Percentiles rank a stretch among this genome's conserved stretches.
Evolutionary conservation across 2,888 invertebrate genomes (phyloP).

Genomic region (Nomada hirtipes): DNA sequence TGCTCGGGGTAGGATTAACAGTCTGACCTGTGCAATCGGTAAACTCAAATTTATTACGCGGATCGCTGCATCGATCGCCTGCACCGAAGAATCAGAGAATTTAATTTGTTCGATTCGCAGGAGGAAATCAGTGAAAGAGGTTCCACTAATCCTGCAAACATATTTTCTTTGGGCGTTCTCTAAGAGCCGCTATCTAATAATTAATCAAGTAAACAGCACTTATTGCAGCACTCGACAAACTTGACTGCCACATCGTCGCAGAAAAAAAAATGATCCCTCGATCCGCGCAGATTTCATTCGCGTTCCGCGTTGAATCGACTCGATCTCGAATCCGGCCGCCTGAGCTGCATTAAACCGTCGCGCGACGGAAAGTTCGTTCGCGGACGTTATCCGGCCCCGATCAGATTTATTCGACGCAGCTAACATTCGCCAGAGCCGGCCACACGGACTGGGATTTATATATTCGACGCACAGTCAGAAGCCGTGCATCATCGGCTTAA

Average conservation of each 20-base stretch:
- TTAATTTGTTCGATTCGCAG: too few species aligned
- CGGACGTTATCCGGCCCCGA: constrained; percentile 61
- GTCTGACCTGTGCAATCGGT: too few species aligned
- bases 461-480: constrained; percentile 64
- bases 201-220: too few species aligned
- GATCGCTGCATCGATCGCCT: too few species aligned
- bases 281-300: neutral
- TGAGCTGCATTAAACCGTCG: constrained; percentile 39
- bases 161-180: too few species aligned
- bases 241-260: too few species aligned
- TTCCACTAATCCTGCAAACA: too few species aligned
- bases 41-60: too few species aligned
- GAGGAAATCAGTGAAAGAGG: too few species aligned
- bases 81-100: too few species aligned
- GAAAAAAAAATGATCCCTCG: neutral
- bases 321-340: constrained; percentile 20
- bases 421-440: constrained; percentile 33
- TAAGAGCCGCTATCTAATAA: too few species aligned
- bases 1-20: neutral
- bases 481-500: constrained; percentile 71
- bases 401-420: constrained; percentile 67
- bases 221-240: too few species aligned
- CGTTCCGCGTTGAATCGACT: constrained; percentile 1
- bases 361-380: constrained; percentile 56
- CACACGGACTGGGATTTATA: constrained; percentile 59